Evolutionary conservation across 2,113 vertebrate species (phyloP), one percentile per base, ranked within the genome.

Genomic region (Esox niger): DNA sequence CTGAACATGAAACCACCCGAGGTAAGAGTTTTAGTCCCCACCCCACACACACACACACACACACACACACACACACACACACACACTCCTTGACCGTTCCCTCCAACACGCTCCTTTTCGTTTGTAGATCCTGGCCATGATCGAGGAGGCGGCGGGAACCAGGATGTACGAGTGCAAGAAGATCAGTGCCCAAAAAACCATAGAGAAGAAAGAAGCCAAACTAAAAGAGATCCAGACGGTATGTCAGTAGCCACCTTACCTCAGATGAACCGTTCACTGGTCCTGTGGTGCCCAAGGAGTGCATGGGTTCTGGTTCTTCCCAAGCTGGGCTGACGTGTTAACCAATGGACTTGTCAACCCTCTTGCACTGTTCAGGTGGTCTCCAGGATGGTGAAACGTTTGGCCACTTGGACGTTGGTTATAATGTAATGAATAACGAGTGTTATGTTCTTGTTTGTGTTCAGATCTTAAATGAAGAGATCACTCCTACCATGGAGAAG

Each of bases 131-230:
- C 91, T 99, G 75, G 88, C 94, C 29, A 96, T 98, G 96, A 87
- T 98, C 80, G 97, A 98, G 82, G 97, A 99, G 88, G 97, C 97
- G 35, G 94, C 97, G 64, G 97, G 97, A 52, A 99, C 97, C 38
- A 93, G 93, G 63, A 95, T 99, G 96, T 98, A 98, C 35, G 97
- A 99, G 76, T 92, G 90, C 76, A 99, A 99, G 86, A 99, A 98
- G 88, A 75, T 88, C 64, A 33, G 77, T 61, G 97, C 88, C 15
- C 94, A 98, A 79, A 99, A 95, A 86, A 97, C 94, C 30, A 98
- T 99, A 73, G 93, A 94, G 70, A 99, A 98, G 86, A 99, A 99
- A 69, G 97, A 99, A 54, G 81, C 84, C 65, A 99, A 98, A 72
- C 89, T 98, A 23, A 91, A 94, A 75, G 92, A 90, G 72, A 97